A percentile compares a stretch with the other conserved stretches of the same genome.
Conservation (phyloP, 2,797 vertebrate species). For the Nyctibius grandis region DNA sequence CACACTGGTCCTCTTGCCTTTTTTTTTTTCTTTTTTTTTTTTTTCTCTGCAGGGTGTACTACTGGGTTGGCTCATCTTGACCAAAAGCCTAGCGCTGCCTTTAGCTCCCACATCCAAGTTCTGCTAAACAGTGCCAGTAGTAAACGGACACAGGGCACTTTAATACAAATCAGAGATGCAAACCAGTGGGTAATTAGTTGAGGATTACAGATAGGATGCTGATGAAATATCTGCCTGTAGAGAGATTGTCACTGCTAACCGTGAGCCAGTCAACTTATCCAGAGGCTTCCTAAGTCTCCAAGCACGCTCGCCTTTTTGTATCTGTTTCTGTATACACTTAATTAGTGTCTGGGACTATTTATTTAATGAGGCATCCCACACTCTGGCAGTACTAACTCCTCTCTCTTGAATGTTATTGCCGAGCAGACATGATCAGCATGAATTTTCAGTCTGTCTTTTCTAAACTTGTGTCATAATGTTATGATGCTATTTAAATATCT, state of each 20-base stretch:
- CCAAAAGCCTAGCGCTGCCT: not conserved
- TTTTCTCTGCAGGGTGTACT: not conserved
- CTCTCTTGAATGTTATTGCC: not conserved
- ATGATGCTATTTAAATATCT: not conserved
- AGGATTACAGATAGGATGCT: not conserved
- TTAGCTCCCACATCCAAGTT: not conserved
- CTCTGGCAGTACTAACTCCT: not conserved
- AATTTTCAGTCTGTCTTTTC: slow-evolving; percentile 15
- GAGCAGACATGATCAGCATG: not conserved
- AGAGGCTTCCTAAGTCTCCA: not conserved
- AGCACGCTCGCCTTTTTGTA: not conserved
- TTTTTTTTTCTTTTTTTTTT: not conserved
- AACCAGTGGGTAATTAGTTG: not conserved
- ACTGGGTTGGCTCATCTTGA: not conserved
- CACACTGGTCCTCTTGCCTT: not conserved
- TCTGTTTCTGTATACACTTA: not conserved
- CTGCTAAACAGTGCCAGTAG: not conserved
- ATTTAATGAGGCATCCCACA: slow-evolving; percentile 12
- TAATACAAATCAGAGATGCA: not conserved
- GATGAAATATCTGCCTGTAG: not conserved
- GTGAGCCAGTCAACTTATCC: not conserved
- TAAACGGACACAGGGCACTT: not conserved
- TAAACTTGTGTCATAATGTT: not conserved
- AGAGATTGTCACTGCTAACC: not conserved
- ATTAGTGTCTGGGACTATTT: slow-evolving; percentile 13